A percentile compares a stretch with the other conserved stretches of the same genome.
These are phyloP conservation scores for Rhodinocichla rosea DNA, from an alignment of 2,113 vertebrate species.

Conservation along the genomic window DNA sequence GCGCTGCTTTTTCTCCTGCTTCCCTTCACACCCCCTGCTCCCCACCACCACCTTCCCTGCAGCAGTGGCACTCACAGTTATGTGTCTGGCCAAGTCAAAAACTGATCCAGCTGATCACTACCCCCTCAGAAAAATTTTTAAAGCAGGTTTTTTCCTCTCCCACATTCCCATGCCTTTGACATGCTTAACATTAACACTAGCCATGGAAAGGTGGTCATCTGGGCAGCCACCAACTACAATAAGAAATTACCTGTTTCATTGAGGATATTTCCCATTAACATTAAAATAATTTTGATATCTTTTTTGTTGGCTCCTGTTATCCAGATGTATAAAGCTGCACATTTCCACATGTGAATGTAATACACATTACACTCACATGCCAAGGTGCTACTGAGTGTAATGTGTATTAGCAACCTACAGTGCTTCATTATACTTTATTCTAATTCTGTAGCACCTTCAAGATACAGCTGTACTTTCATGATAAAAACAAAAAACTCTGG, in stretches of 20 bases:
- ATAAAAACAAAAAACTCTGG: slow-evolving; percentile 43
- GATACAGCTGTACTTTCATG: slow-evolving; percentile 5
- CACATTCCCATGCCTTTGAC: not conserved
- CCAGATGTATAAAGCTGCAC: not conserved
- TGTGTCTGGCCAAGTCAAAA: not conserved
- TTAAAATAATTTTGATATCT: not conserved
- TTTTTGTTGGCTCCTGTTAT: not conserved
- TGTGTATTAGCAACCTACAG: not conserved
- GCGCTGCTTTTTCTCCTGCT: not conserved
- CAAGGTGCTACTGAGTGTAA: not conserved
- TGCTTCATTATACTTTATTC: not conserved
- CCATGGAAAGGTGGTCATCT: not conserved
- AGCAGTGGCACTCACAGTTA: not conserved
- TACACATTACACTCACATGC: too few species aligned
- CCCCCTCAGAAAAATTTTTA: not conserved
- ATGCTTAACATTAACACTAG: not conserved
- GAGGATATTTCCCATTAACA: not conserved
- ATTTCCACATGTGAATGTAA: too few species aligned
- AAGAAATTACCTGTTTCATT: not conserved
- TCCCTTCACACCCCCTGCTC: not conserved
- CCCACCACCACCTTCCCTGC: not conserved
- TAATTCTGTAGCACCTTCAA: slow-evolving; percentile 1
- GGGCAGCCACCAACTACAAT: not conserved
- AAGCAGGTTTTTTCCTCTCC: not conserved
- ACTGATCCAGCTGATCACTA: not conserved